Percentiles rank a stretch among this genome's conserved stretches.
These are phyloP conservation scores for Heterochromis multidens DNA, from an alignment of 2,113 vertebrate genomes.

Conservation along the genomic window DNA sequence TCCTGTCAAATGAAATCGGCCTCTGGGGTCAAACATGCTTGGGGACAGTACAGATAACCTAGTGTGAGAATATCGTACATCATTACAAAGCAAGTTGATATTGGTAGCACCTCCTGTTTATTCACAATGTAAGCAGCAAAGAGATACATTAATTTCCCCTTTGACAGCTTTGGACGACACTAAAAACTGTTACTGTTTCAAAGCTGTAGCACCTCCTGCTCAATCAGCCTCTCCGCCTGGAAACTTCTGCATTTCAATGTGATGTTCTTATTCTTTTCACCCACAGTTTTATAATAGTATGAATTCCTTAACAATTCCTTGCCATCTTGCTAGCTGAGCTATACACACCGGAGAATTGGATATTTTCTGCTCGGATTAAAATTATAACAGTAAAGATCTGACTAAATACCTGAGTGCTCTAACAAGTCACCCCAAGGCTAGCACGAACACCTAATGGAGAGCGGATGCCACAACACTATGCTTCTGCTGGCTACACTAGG, in stretches of 20 bases:
- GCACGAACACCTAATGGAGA: background rate
- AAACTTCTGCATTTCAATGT: background rate
- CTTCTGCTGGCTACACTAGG: background rate
- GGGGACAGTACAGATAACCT: background rate
- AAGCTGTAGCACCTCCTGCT: background rate
- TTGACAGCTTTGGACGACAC: background rate
- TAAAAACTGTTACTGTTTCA: background rate
- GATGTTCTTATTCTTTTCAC: background rate
- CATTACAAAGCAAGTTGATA: background rate
- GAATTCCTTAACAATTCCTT: background rate
- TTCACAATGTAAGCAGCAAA: background rate
- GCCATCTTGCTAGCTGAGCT: background rate
- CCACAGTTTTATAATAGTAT: background rate
- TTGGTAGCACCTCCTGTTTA: background rate
- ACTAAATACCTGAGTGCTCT: background rate
- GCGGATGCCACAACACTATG: background rate
- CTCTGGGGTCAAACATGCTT: background rate
- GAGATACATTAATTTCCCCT: background rate
- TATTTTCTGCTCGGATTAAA: background rate
- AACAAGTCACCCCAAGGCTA: background rate
- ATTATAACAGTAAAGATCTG: background rate
- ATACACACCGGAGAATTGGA: background rate
- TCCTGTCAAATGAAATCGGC: background rate
- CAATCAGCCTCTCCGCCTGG: background rate
- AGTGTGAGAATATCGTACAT: background rate